A percentile compares a stretch with the other conserved stretches of the same genome.
Conservation (phyloP, 2,113 vertebrate genomes). For the Sprattus sprattus region DNA sequence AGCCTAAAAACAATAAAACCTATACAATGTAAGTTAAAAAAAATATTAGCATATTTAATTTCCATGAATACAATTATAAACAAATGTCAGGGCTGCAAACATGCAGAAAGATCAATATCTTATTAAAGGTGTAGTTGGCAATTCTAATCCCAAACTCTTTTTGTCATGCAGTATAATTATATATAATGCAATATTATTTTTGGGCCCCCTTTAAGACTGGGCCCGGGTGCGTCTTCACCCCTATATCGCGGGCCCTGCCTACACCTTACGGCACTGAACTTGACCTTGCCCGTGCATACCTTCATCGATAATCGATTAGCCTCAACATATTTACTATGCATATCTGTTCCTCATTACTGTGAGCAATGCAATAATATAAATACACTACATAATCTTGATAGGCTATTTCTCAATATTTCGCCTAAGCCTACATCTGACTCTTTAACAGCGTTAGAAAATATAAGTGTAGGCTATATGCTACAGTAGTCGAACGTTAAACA, state of each 20-base stretch:
- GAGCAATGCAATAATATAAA: background rate
- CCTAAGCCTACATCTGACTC: background rate
- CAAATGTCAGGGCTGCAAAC: background rate
- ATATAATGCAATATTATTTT: too few relatives aligned
- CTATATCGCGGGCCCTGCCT: too few relatives aligned
- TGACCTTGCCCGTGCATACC: background rate
- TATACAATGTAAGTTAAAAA: background rate
- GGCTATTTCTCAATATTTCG: background rate
- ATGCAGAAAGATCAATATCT: background rate
- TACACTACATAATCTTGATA: background rate
- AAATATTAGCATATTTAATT: too few relatives aligned
- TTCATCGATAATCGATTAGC: constrained; percentile 12
- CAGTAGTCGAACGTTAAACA: background rate
- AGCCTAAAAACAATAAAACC: background rate
- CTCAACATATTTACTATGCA: background rate
- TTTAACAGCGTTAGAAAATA: too few relatives aligned
- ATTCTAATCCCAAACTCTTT: background rate
- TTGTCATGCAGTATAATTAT: too few relatives aligned
- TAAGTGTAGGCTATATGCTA: background rate
- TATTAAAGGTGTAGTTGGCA: background rate
- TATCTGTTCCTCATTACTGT: background rate
- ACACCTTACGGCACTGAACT: background rate
- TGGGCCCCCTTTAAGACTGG: too few relatives aligned
- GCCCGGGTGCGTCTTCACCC: too few relatives aligned
- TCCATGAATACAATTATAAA: background rate